Percentiles rank a stretch among this genome's conserved stretches.
Evolutionary conservation across 2,113 vertebrate species (phyloP).

Genomic region (Pipa parva): DNA sequence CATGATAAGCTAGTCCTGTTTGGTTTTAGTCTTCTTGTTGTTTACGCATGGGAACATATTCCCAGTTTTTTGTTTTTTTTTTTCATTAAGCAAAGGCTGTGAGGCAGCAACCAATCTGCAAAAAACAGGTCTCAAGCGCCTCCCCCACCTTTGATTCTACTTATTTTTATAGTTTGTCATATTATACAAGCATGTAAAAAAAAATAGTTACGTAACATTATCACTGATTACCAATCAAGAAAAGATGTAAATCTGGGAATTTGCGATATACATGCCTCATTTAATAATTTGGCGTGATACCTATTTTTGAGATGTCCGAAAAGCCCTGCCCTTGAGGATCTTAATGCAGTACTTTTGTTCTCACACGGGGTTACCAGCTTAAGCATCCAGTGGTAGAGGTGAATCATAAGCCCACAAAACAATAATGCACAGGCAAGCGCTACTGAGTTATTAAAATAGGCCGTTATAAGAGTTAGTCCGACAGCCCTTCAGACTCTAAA

Average conservation of each 20-base stretch:
- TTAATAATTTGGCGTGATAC: constrained; percentile 68
- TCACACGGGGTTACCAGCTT: constrained; percentile 67
- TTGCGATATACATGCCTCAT: constrained; percentile 67
- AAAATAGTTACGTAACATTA: constrained; percentile 63
- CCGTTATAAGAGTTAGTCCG: constrained; percentile 92
- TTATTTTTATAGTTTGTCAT: constrained; percentile 61
- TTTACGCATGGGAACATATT: constrained; percentile 88
- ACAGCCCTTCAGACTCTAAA: constrained; percentile 99
- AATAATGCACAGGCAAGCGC: constrained; percentile 95
- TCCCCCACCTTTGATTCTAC: constrained; percentile 52
- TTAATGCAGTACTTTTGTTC: constrained; percentile 65
- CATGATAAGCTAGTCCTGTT: constrained; percentile 94
- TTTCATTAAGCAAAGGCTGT: constrained; percentile 73
- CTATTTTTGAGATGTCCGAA: constrained; percentile 61
- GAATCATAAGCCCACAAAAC: constrained; percentile 60
- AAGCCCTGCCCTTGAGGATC: constrained; percentile 65
- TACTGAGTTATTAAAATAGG: constrained; percentile 88
- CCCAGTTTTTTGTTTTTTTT: constrained; percentile 80
- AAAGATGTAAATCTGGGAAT: constrained; percentile 55
- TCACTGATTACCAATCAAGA: constrained; percentile 57
- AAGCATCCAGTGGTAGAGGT: constrained; percentile 64
- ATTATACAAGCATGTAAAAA: constrained; percentile 63
- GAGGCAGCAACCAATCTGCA: constrained; percentile 62
- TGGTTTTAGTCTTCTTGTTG: constrained; percentile 82
- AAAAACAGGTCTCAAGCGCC: constrained; percentile 54